These are phyloP conservation scores for Styela clava DNA, from an alignment of 23 tunicate genomes.

Conservation along the genomic window DNA sequence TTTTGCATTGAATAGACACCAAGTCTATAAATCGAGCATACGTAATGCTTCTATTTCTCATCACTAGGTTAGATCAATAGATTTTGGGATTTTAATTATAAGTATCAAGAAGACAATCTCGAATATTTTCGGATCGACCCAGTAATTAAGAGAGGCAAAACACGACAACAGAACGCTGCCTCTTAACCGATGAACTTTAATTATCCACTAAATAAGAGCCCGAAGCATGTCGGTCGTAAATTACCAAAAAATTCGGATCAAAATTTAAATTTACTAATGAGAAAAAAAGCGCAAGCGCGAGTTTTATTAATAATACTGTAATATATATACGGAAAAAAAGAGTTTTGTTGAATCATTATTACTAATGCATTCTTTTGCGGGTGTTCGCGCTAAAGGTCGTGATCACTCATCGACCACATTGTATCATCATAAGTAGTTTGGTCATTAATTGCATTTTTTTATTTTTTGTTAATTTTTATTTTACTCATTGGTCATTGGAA, in stretches of 20 bases:
- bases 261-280: not conserved
- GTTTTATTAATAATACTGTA: too few relatives aligned
- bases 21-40: not conserved
- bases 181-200: not conserved
- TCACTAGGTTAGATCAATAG: not conserved
- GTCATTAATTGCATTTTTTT: not conserved
- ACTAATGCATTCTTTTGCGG: too few relatives aligned
- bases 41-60: not conserved
- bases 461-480: not conserved
- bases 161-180: not conserved
- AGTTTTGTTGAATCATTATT: too few relatives aligned
- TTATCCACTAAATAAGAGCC: not conserved
- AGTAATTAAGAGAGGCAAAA: not conserved
- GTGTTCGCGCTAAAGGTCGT: not conserved
- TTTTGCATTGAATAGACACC: not conserved
- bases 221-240: not conserved
- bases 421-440: not conserved
- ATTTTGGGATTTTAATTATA: not conserved
- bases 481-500: not conserved
- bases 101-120: not conserved
- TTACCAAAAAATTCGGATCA: not conserved
- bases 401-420: not conserved
- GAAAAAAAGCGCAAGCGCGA: not conserved
- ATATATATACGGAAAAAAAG: too few relatives aligned
- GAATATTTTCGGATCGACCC: not conserved